Conservation (phyloP, 2,113 vertebrate species). For the Sitta europaea region DNA sequence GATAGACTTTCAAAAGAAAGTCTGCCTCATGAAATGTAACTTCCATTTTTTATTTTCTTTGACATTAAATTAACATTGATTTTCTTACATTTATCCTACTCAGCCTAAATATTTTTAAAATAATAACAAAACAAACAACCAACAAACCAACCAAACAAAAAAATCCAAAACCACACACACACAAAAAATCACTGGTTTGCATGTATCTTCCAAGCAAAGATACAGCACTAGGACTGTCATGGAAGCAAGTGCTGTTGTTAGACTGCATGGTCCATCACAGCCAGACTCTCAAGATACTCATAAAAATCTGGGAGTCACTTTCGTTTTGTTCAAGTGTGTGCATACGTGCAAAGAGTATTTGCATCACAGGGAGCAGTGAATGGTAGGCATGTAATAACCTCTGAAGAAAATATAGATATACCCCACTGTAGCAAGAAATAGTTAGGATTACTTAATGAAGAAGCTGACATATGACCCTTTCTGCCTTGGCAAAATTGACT, state of each 20-base stretch:
- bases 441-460: neutral
- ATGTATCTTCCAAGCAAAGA: neutral
- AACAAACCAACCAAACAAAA: too few relatives aligned
- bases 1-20: neutral
- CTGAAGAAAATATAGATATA: neutral
- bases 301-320: constrained; percentile 23
- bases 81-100: neutral
- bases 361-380: neutral
- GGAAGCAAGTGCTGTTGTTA: neutral
- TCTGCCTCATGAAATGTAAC: neutral
- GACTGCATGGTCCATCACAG: neutral
- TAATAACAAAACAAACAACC: neutral
- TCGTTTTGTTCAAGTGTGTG: neutral
- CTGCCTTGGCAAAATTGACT: neutral
- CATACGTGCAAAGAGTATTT: neutral
- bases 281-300: neutral
- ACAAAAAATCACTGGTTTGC: neutral
- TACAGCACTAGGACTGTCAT: neutral
- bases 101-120: too few relatives aligned
- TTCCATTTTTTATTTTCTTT: neutral
- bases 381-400: accelerated
- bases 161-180: neutral
- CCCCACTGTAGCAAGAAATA: neutral
- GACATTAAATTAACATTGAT: neutral
- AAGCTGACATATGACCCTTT: neutral